These are phyloP conservation scores for Troglohyphantes excavatus DNA, from an alignment of 2,888 invertebrate species.

Conservation along the genomic window DNA sequence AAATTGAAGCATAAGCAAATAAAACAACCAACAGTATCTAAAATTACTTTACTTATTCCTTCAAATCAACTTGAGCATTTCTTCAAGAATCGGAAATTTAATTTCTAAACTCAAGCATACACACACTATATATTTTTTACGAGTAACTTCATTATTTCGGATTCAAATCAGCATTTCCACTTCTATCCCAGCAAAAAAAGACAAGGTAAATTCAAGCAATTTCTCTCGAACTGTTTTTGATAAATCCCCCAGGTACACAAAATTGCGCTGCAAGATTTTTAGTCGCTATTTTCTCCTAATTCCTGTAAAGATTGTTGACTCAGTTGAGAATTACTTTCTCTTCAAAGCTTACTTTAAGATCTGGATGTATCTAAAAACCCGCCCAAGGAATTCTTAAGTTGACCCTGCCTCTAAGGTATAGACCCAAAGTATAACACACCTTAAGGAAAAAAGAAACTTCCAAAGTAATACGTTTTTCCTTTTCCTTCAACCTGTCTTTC, in stretches of 20 bases:
- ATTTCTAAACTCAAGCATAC: not conserved
- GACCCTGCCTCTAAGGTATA: not conserved
- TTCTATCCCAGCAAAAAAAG: not conserved
- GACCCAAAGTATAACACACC: constrained; percentile 14
- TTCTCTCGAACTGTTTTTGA: not conserved
- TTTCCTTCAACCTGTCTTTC: constrained; percentile 7
- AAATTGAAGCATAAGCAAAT: no score
- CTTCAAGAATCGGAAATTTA: not conserved
- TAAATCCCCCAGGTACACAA: not conserved
- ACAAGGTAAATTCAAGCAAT: not conserved
- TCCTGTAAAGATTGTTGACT: constrained; percentile 31
- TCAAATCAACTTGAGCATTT: no score
- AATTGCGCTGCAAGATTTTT: not conserved
- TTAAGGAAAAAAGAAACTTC: not conserved
- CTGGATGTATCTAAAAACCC: not conserved
- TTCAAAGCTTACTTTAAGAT: not conserved
- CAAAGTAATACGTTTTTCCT: constrained; percentile 16
- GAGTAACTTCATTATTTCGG: not conserved
- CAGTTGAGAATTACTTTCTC: constrained; percentile 16
- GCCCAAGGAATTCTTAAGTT: not conserved
- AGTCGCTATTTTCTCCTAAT: constrained; percentile 11
- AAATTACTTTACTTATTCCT: no score
- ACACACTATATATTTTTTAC: not conserved
- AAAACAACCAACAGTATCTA: no score
- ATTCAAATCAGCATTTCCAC: not conserved